Percentiles rank a stretch among this genome's conserved stretches.
Conservation (phyloP, 2,113 vertebrate species). For the Phaetusa simplex region DNA sequence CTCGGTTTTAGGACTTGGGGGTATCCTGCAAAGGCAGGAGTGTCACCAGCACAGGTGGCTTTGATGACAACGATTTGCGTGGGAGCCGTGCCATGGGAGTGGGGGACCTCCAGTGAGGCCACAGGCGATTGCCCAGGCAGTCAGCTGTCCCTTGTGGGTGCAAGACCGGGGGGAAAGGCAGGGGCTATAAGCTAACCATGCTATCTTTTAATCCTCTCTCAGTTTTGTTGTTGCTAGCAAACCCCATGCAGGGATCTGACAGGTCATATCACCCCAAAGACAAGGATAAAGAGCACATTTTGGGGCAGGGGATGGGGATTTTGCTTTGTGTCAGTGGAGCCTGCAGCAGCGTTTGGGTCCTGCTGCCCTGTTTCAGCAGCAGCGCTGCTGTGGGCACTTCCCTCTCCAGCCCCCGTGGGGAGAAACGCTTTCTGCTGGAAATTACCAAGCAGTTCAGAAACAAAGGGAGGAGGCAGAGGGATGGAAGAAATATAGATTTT, state of each 20-base stretch:
- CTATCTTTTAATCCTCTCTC: not conserved
- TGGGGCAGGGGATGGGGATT: not conserved
- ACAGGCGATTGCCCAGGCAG: rapidly evolving
- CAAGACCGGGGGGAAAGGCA: not conserved
- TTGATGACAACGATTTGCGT: not conserved
- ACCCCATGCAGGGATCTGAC: not conserved
- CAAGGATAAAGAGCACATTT: not conserved
- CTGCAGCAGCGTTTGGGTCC: not conserved
- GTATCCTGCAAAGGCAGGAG: not conserved
- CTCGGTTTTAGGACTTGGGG: rapidly evolving
- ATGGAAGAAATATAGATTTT: not conserved
- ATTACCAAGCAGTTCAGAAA: not conserved
- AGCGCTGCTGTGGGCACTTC: not conserved
- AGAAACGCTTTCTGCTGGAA: not conserved
- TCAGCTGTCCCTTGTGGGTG: rapidly evolving
- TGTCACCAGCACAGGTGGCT: not conserved
- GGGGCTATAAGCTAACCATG: rapidly evolving
- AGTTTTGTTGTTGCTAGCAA: not conserved
- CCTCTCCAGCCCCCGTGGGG: not conserved
- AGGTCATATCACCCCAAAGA: not conserved
- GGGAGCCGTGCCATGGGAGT: rapidly evolving
- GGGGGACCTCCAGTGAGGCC: not conserved
- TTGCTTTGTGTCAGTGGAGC: not conserved
- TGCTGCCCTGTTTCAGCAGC: not conserved
- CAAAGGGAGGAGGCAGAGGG: not conserved